phyloP scores from a whole-genome alignment of 2,888 invertebrate species.

The Agrotis segetum region DNA sequence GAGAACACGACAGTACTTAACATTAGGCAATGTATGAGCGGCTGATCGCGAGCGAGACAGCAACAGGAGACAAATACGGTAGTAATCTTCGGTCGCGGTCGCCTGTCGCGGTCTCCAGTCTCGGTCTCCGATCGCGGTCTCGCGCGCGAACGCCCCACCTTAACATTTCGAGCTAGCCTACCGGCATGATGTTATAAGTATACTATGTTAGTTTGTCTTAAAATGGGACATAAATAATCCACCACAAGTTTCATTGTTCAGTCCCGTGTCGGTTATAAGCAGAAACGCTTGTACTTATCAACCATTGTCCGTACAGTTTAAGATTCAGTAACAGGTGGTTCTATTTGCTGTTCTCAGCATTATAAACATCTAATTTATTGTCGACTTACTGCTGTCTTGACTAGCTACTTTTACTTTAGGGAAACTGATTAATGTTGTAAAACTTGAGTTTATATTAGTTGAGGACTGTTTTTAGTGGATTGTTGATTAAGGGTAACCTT shows the following conservation, averaged over 20 bases:
- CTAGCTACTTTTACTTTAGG: conserved; percentile 26
- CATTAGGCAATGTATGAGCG: no score
- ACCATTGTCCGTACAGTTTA: conserved; percentile 11
- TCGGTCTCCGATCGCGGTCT: no score
- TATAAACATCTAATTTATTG: conserved; percentile 46
- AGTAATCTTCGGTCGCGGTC: no score
- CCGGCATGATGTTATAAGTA: no score
- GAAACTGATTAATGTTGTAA: conserved; percentile 23
- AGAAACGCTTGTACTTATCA: conserved; percentile 17
- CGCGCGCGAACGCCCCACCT: no score
- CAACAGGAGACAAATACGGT: no score
- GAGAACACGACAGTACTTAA: no score
- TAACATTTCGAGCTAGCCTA: no score
- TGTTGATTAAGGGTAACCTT: conserved; percentile 4
- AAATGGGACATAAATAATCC: conserved; percentile 7
- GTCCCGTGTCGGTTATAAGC: not conserved
- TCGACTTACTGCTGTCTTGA: conserved; percentile 26
- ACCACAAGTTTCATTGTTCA: not conserved
- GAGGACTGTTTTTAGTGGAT: conserved; percentile 2
- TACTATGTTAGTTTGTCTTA: no score
- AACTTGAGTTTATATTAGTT: conserved; percentile 2
- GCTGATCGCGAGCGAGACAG: no score
- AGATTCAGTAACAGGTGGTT: conserved; percentile 54
- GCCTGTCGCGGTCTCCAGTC: no score
- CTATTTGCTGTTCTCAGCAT: conserved; percentile 32